Percentiles rank a stretch among this genome's conserved stretches.
These are phyloP conservation scores for Latrodectus hesperus DNA, from an alignment of 2,888 invertebrate genomes.

Conservation along the genomic window DNA sequence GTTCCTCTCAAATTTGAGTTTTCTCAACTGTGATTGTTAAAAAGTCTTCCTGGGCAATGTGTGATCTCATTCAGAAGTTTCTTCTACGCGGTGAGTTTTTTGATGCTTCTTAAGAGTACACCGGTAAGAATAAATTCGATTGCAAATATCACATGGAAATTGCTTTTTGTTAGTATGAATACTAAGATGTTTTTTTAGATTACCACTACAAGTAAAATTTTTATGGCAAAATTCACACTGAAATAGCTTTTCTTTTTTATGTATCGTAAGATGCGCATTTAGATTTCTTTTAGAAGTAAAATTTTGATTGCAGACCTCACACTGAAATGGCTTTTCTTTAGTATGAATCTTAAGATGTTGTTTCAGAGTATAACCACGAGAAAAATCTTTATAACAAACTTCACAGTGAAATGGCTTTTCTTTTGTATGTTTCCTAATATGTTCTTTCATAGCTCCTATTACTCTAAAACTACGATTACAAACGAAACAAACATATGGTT, in stretches of 20 bases:
- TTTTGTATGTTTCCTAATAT: conserved; percentile 9
- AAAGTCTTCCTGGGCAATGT: too few species aligned
- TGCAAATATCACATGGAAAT: conserved; percentile 23
- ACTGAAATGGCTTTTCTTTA: conserved; percentile 3
- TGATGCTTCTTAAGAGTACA: conserved; percentile 26
- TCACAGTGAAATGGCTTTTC: conserved; percentile 27
- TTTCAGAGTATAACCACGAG: neutral
- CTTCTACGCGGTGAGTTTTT: conserved; percentile 19
- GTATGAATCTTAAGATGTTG: conserved; percentile 23
- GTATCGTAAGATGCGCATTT: too few species aligned
- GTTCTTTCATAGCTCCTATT: conserved; percentile 12
- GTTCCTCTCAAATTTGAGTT: too few species aligned
- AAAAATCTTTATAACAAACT: conserved; percentile 30
- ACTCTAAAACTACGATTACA: conserved; percentile 20
- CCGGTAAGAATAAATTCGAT: conserved; percentile 28
- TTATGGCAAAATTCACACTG: too few species aligned
- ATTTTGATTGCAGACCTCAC: too few species aligned
- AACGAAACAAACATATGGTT: neutral
- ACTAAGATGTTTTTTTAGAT: too few species aligned
- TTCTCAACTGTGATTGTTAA: too few species aligned
- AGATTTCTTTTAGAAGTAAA: too few species aligned
- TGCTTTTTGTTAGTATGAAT: too few species aligned
- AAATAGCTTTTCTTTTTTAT: too few species aligned
- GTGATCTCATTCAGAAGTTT: neutral
- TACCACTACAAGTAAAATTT: too few species aligned